Conservation (phyloP, 2,888 invertebrate species). For the Sthenelais limicola region DNA sequence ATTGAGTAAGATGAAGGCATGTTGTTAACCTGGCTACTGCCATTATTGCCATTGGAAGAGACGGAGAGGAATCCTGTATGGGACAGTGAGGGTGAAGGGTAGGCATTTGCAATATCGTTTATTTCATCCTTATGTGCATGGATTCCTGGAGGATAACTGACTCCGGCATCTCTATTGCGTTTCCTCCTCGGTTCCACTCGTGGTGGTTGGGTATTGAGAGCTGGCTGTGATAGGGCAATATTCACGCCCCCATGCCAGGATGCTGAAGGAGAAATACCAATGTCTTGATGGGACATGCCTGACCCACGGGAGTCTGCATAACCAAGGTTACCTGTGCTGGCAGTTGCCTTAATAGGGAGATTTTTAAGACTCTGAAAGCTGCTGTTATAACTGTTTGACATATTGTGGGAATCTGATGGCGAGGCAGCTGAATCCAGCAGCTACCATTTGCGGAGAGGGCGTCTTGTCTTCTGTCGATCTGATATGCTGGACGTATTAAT, state of each 20-base stretch:
- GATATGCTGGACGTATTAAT: constrained; percentile 18
- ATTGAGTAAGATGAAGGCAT: no score
- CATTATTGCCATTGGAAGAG: neutral
- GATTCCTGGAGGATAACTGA: neutral
- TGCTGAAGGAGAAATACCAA: no score
- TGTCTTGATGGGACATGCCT: no score
- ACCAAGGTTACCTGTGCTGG: neutral
- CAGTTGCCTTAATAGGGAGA: neutral
- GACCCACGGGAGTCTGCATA: neutral
- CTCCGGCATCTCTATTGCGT: neutral
- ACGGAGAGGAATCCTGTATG: neutral
- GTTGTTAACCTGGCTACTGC: no score
- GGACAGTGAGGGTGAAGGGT: neutral
- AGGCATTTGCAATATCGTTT: neutral
- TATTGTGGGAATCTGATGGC: neutral
- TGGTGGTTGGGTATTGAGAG: constrained; percentile 7
- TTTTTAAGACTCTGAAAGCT: constrained; percentile 35
- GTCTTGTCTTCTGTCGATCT: neutral
- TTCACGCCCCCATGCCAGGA: constrained; percentile 17
- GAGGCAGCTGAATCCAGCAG: neutral
- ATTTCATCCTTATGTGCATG: no score
- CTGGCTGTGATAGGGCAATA: neutral
- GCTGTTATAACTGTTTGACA: constrained; percentile 16
- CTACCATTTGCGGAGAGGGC: neutral
- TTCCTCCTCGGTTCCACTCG: constrained; percentile 26